These are phyloP conservation scores for Amaurobius ferox DNA, from an alignment of 2,888 invertebrate species.

Conservation along the genomic window DNA sequence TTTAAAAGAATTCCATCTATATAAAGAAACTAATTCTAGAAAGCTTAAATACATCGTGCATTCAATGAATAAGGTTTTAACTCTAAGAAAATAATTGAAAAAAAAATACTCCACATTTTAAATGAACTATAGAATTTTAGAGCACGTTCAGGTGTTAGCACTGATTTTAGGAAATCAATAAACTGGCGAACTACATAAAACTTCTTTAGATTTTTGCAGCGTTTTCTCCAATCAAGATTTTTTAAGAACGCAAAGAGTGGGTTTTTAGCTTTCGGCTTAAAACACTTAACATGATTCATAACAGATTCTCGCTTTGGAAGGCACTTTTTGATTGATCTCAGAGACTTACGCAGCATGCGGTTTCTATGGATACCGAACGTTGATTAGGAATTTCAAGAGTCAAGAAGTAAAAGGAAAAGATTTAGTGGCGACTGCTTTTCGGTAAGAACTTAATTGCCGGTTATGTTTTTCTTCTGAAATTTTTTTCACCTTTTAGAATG, in stretches of 20 bases:
- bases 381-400: constrained; percentile 44
- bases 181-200: not conserved
- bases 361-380: constrained; percentile 40
- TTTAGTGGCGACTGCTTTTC: constrained; percentile 15
- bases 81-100: too few relatives aligned
- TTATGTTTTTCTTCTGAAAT: constrained; percentile 1
- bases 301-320: constrained; percentile 19
- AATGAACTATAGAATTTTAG: too few relatives aligned
- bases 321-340: constrained; percentile 35
- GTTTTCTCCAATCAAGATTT: constrained; percentile 15
- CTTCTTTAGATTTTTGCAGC: not conserved
- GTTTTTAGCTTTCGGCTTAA: constrained; percentile 23
- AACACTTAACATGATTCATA: constrained; percentile 41
- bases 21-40: too few relatives aligned
- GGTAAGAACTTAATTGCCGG: constrained; percentile 29
- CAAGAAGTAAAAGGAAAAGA: constrained; percentile 42
- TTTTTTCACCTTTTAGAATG: constrained; percentile 22
- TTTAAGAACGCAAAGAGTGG: not conserved
- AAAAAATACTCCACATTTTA: too few relatives aligned
- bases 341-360: constrained; percentile 20
- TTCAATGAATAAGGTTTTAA: too few relatives aligned
- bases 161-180: not conserved
- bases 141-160: too few relatives aligned
- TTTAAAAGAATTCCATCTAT: too few relatives aligned
- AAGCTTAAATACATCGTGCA: too few relatives aligned